Conservation (phyloP, 2,888 invertebrate genomes). For the Drosophila infuscata region DNA sequence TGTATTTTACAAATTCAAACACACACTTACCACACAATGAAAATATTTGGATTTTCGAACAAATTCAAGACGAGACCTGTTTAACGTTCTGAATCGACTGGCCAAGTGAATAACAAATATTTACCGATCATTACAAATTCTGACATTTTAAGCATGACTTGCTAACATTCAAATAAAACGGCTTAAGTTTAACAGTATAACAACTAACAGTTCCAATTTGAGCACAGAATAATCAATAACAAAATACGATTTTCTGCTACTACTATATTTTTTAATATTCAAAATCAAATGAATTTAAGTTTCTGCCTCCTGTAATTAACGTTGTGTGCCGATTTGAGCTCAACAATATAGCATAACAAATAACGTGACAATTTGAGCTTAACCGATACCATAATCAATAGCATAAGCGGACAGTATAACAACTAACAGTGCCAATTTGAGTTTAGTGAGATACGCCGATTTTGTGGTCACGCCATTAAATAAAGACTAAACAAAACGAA, state of each 20-base stretch:
- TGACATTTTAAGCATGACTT: slow-evolving; percentile 25
- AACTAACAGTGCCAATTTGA: slow-evolving; percentile 30
- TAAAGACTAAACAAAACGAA: slow-evolving; percentile 19
- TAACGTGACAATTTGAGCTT: neutral
- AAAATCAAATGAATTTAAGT: neutral
- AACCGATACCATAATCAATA: neutral
- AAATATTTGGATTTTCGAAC: slow-evolving; percentile 32
- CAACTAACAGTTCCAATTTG: slow-evolving; percentile 14
- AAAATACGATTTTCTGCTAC: neutral
- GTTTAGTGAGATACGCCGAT: neutral
- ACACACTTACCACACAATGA: slow-evolving; percentile 51
- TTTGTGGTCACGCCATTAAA: slow-evolving; percentile 14
- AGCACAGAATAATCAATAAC: neutral
- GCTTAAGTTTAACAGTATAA: no score
- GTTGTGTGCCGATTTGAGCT: slow-evolving; percentile 12
- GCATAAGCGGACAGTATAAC: neutral
- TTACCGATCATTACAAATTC: neutral
- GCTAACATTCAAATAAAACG: neutral
- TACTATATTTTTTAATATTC: neutral
- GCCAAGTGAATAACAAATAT: slow-evolving; percentile 28
- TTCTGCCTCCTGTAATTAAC: slow-evolving; percentile 1
- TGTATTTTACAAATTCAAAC: slow-evolving; percentile 4
- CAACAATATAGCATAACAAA: slow-evolving; percentile 4
- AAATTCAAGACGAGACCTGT: slow-evolving; percentile 55
- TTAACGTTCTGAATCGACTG: slow-evolving; percentile 59